Evolutionary conservation across 2,797 vertebrate species (phyloP), one percentile per base, ranked within the genome.

Genomic region (Thripadectes ignobilis): DNA sequence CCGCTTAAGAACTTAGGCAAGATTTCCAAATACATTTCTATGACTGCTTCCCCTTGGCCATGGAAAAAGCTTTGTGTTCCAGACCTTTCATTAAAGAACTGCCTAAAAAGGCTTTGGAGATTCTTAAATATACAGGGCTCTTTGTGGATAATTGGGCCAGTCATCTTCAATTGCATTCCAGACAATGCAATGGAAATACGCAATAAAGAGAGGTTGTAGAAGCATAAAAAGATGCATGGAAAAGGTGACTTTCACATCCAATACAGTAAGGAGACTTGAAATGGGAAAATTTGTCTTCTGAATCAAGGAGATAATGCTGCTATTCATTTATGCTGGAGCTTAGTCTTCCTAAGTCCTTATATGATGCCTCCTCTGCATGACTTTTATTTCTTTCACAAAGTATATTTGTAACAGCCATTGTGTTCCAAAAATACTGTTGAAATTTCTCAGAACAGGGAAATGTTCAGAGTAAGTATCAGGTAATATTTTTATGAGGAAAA

Each of bases 341-440:
- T 79, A 63, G 59, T 9, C 34, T 68, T 49, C 18, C 10, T 51
- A 4, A 9, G 3, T 32, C 9, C 26, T 77, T 38, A 41, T 10
- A 57, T 36, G 11, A 17, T 41, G 7, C 1, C 7, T 80, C 26
- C 41, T 72, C 29, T 72, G 7, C 11, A n/a, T 2, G 3, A 12
- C 3, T 8, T 78, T 67, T 41, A 13, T 61, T 84, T 84, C 24
- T 67, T 78, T 58, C 22, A 16, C 4, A 7, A 0, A 0, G 1
- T 16, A 0, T 24, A 59, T 68, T 68, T 78, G 21, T 43, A 43
- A 62, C 73, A 38, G 21, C 48, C 7, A n/a, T 5, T 68, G 75
- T 75, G 9, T 68, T 91, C 23, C 14, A 46, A 49, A 81, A 72
- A 15, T 59, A 22, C 12, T 57, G 7, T 19, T 58, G 20, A 52